Percentiles rank a stretch among this genome's conserved stretches.
Evolutionary conservation across 2,113 vertebrate species (phyloP).

Genomic region (Abramis brama): DNA sequence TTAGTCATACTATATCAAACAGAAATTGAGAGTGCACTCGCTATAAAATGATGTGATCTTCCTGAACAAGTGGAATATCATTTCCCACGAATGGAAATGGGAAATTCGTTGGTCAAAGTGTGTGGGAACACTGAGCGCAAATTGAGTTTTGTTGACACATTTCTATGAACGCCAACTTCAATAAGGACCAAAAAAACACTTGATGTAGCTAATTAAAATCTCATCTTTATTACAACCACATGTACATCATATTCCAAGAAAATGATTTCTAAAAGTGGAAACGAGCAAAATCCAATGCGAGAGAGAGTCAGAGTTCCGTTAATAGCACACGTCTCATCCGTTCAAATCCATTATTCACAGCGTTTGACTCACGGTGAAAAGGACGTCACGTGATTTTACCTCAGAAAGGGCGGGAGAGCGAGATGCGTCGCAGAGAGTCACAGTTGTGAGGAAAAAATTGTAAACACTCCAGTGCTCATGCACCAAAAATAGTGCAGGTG

Average conservation of each 20-base stretch:
- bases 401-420: conserved; percentile 10
- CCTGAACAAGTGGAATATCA: background rate
- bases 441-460: conserved; percentile 21
- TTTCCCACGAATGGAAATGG: background rate
- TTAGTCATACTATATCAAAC: background rate
- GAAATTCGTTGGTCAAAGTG: background rate
- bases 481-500: conserved; percentile 43
- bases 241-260: conserved; percentile 74
- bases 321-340: conserved; percentile 59
- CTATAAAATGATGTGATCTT: background rate
- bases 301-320: conserved; percentile 23
- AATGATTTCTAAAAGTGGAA: conserved; percentile 61
- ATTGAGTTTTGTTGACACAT: background rate
- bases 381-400: conserved; percentile 25
- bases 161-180: background rate
- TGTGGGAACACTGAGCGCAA: background rate
- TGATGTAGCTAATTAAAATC: conserved; percentile 75
- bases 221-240: conserved; percentile 79
- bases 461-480: conserved; percentile 43
- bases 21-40: background rate
- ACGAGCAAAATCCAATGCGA: conserved; percentile 49
- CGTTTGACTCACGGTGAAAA: conserved; percentile 61
- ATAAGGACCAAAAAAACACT: conserved; percentile 41
- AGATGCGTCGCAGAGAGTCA: conserved; percentile 24
- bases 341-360: conserved; percentile 71